phyloP scores from a whole-genome alignment of 1,140 invertebrate genomes.

The Bilobella aurantiaca region DNA sequence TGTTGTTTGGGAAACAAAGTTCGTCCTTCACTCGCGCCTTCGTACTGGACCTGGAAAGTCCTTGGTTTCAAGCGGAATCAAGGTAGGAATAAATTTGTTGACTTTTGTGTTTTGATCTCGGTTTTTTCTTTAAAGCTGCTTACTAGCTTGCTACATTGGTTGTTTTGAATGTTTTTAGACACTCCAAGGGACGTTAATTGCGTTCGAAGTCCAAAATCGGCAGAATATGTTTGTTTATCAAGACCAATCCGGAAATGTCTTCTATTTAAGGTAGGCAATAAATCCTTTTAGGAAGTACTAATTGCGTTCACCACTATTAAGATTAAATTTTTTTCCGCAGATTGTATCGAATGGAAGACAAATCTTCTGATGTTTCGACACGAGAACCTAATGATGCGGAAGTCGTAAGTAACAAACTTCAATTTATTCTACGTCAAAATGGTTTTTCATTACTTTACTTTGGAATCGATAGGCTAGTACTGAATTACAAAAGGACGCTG shows the following conservation, averaged over 20 bases:
- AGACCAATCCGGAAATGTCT: conserved; percentile 56
- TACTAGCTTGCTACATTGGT: no score
- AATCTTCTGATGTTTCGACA: not conserved
- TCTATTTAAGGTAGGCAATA: conserved; percentile 57
- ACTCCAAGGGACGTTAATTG: conserved; percentile 55
- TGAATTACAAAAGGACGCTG: no score
- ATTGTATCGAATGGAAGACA: conserved; percentile 14
- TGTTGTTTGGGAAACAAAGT: conserved; percentile 60
- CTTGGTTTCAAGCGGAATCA: conserved; percentile 50
- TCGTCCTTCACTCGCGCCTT: conserved; percentile 59
- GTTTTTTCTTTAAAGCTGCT: no score
- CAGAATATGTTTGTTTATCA: conserved; percentile 72
- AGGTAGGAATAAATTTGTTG: no score
- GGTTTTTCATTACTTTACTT: not conserved
- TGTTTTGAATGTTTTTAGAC: conserved; percentile 42
- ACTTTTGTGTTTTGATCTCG: no score
- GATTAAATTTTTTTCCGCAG: no score
- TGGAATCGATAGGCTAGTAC: not conserved
- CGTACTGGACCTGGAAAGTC: conserved; percentile 54
- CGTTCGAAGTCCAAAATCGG: conserved; percentile 63
- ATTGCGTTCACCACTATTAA: no score
- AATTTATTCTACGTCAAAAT: no score
- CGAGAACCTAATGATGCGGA: not conserved
- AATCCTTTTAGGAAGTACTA: no score
- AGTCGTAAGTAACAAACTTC: no score